Percentiles rank a stretch among this genome's conserved stretches.
These are phyloP conservation scores for Phrynocephalus versicolor DNA, from an alignment of 2,113 vertebrate genomes.

Conservation along the genomic window DNA sequence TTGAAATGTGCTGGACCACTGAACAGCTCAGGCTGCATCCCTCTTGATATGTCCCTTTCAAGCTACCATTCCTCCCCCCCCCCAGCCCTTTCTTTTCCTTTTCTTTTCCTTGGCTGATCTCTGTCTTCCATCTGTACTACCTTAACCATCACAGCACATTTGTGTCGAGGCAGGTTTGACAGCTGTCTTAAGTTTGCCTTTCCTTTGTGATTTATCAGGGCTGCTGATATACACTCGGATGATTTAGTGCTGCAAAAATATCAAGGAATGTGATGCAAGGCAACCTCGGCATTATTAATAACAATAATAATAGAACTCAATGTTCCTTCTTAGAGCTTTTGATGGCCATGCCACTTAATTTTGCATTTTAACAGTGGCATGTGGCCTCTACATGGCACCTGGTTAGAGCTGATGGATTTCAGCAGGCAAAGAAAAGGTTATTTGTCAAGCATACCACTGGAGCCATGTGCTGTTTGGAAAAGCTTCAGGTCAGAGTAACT, in stretches of 20 bases:
- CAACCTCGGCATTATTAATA: constrained; percentile 79
- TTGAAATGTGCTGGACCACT: background rate
- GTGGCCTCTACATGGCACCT: constrained; percentile 78
- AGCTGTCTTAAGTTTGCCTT: constrained; percentile 79
- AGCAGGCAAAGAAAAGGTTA: constrained; percentile 80
- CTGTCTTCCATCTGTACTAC: constrained; percentile 30
- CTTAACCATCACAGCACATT: constrained; percentile 63
- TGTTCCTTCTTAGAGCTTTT: constrained; percentile 77
- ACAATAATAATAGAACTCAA: constrained; percentile 83
- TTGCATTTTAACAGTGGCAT: constrained; percentile 84
- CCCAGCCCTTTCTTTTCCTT: no score
- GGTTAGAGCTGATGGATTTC: constrained; percentile 76
- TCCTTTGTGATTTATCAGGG: constrained; percentile 76
- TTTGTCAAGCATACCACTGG: constrained; percentile 76
- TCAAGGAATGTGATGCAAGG: constrained; percentile 74
- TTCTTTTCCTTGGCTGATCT: constrained; percentile 45
- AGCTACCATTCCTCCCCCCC: background rate
- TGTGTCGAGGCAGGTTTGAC: constrained; percentile 64
- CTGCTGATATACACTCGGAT: constrained; percentile 64
- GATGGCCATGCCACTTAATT: constrained; percentile 81
- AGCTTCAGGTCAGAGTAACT: constrained; percentile 74
- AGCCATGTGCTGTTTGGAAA: constrained; percentile 68
- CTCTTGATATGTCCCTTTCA: constrained; percentile 42
- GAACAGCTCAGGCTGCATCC: background rate
- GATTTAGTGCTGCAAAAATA: constrained; percentile 79